Evolutionary conservation across 2,797 vertebrate genomes (phyloP).

Genomic region (Darevskia mixta): DNA sequence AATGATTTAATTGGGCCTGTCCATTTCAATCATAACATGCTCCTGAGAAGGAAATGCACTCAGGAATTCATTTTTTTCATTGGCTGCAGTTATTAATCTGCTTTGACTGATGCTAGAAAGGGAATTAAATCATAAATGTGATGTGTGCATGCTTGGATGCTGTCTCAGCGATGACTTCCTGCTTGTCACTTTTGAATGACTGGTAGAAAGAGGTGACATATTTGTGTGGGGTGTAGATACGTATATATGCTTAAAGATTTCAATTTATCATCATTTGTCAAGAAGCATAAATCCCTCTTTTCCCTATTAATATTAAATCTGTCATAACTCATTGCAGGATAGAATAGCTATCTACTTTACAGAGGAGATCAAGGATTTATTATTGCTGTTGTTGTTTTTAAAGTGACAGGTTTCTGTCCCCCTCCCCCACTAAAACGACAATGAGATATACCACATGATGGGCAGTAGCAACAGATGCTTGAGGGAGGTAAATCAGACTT

Average conservation of each 20-base stretch:
- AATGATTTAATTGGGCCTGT: conserved; percentile 76
- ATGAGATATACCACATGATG: background rate
- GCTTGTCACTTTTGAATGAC: conserved; percentile 78
- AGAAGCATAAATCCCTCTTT: conserved; percentile 58
- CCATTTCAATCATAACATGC: conserved; percentile 62
- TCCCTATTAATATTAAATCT: conserved; percentile 70
- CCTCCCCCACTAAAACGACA: conserved; percentile 13
- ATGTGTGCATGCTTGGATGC: conserved; percentile 62
- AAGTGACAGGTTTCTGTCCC: too few species aligned
- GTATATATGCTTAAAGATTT: conserved; percentile 74
- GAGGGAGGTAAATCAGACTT: background rate
- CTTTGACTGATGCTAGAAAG: conserved; percentile 77
- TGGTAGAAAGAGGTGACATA: conserved; percentile 67
- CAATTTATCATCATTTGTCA: conserved; percentile 84
- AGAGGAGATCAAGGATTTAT: conserved; percentile 13
- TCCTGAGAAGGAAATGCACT: conserved; percentile 72
- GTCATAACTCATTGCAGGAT: conserved; percentile 58
- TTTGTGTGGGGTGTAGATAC: background rate
- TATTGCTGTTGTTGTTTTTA: too few species aligned
- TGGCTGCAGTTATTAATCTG: conserved; percentile 79
- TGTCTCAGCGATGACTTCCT: conserved; percentile 73
- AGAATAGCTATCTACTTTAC: conserved; percentile 54
- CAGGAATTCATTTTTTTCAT: conserved; percentile 70
- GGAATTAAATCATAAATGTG: conserved; percentile 81
- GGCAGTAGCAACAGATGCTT: background rate